phyloP scores from a whole-genome alignment of 2,888 invertebrate species.

The Leptinotarsa haldemani region DNA sequence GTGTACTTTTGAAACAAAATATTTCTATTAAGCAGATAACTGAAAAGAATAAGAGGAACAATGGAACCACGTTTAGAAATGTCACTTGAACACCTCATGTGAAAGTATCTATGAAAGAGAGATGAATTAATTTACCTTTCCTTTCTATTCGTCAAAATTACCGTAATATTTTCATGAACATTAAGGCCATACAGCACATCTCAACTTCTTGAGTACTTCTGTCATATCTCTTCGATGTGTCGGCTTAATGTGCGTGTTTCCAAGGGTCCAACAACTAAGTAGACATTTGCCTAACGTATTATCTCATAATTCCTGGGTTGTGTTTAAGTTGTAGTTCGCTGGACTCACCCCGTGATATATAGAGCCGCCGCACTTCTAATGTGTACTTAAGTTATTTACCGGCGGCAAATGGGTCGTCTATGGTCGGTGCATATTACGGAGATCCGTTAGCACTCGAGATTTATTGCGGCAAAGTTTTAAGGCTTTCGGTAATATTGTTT shows the following conservation, averaged over 20 bases:
- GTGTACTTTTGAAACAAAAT: too few relatives aligned
- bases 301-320: conserved; percentile 64
- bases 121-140: too few relatives aligned
- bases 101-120: too few relatives aligned
- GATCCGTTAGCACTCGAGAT: conserved; percentile 47
- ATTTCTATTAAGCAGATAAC: too few relatives aligned
- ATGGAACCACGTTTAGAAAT: too few relatives aligned
- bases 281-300: conserved; percentile 56
- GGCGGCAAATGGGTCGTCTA: conserved; percentile 57
- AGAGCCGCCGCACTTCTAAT: conserved; percentile 58
- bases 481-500: conserved; percentile 50
- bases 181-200: neutral
- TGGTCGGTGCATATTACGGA: conserved; percentile 50
- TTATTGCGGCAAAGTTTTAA: conserved; percentile 49
- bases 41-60: too few relatives aligned
- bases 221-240: conserved; percentile 25
- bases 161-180: neutral
- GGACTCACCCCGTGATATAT: conserved; percentile 47
- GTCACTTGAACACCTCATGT: too few relatives aligned
- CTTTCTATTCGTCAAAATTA: too few relatives aligned
- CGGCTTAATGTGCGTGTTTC: conserved; percentile 31
- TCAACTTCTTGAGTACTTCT: conserved; percentile 21
- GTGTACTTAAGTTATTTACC: conserved; percentile 65
- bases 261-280: conserved; percentile 41
- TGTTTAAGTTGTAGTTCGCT: conserved; percentile 58